Evolutionary conservation across 2,797 vertebrate genomes (phyloP).

Genomic region (Falco columbarius): DNA sequence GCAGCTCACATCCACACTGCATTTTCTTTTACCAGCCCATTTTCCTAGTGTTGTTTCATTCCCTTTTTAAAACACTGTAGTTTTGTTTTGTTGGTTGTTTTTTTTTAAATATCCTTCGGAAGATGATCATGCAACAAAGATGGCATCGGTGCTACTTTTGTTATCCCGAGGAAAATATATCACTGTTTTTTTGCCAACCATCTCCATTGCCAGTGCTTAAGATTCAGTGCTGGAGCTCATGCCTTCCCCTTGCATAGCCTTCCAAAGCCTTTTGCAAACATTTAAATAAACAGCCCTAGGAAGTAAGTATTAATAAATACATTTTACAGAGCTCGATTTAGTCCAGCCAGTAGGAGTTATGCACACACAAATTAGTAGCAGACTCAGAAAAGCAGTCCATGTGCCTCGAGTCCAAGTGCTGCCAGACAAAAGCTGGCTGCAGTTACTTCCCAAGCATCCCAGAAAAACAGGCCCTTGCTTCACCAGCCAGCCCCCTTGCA

Average conservation of each 20-base stretch:
- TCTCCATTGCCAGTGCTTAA: conserved; percentile 38
- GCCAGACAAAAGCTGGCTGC: conserved; percentile 63
- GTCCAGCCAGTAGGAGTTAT: conserved; percentile 62
- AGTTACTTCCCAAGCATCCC: not conserved
- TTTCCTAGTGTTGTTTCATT: not conserved
- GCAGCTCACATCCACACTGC: not conserved
- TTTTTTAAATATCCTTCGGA: not conserved
- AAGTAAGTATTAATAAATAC: conserved; percentile 73
- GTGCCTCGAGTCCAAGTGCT: conserved; percentile 18
- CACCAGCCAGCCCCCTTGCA: not conserved
- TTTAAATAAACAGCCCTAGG: conserved; percentile 71
- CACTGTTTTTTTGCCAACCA: conserved; percentile 12
- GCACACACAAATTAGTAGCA: conserved; percentile 64
- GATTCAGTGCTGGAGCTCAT: conserved; percentile 34
- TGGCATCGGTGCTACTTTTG: conserved; percentile 28
- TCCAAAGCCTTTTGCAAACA: conserved; percentile 71
- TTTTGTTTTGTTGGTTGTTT: not conserved
- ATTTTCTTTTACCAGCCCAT: fast-evolving
- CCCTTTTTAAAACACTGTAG: not conserved
- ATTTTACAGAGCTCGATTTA: conserved; percentile 67
- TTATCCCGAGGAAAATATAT: conserved; percentile 28
- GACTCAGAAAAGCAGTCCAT: conserved; percentile 32
- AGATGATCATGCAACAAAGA: not conserved
- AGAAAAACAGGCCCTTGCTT: not conserved
- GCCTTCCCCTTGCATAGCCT: conserved; percentile 61